A percentile compares a stretch with the other conserved stretches of the same genome.
phyloP scores from a whole-genome alignment of 64 coral and sea anemone species.

The Pocillopora verrucosa region DNA sequence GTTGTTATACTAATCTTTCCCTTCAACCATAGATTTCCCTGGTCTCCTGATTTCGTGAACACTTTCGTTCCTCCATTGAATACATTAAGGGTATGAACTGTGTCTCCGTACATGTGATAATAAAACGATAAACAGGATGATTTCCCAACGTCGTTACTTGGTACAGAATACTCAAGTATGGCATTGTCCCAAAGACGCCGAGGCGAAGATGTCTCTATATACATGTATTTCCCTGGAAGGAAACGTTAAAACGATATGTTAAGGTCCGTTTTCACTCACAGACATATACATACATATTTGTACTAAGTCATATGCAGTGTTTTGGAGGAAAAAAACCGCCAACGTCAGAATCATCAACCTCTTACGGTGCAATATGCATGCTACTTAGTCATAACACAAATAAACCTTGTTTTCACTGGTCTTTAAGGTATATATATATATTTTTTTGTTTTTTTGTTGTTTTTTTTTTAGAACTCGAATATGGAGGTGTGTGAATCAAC shows the following conservation, averaged over 20 bases:
- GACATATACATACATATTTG: no score
- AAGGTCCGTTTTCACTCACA: no score
- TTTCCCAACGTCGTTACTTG: background rate
- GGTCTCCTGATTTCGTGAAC: conserved; percentile 13
- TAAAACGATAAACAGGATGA: conserved; percentile 9
- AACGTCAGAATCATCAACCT: no score
- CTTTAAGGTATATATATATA: no score
- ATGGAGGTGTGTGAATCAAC: no score
- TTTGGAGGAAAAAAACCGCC: no score
- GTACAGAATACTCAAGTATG: background rate
- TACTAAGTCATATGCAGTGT: no score
- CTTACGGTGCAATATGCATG: no score
- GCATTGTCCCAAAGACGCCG: background rate
- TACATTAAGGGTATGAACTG: background rate
- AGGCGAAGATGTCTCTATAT: background rate
- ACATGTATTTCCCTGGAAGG: background rate
- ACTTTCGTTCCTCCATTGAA: conserved; percentile 26
- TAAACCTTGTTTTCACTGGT: no score
- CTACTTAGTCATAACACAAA: no score
- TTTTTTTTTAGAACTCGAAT: no score
- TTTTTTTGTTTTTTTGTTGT: no score
- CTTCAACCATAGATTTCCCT: conserved; percentile 15
- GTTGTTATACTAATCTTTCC: background rate
- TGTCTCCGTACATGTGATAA: conserved; percentile 46
- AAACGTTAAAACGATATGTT: background rate